Base-by-base conservation (phyloP, 2,113 vertebrate genomes). In the Chitala chitala region DNA sequence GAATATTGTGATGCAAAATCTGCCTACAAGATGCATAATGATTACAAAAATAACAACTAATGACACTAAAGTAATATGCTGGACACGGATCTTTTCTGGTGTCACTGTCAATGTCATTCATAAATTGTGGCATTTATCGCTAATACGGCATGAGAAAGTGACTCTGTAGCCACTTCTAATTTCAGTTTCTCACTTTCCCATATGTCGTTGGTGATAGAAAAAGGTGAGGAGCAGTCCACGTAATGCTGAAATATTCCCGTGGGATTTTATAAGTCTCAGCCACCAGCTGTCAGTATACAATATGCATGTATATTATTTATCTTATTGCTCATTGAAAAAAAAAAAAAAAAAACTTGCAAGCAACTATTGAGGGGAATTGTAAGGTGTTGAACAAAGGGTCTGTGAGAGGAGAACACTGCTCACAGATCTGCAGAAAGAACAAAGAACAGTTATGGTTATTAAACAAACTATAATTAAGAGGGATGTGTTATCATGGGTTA, bases 401-500 rank as follows among this genome's bases (percentile, higher is more conserved):
- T 63, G 3, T 63, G 59, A n/a, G n/a, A 51, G 20, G 48, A 20
- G 48, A 20, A 15, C 48, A 51, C 64, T 46, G 64, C 64, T 22
- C 64, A 46, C 40, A 20, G 46, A 66, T 36, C 63, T 44, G 40
- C 24, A 22, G 31, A 44, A 44, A 44, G 63, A 66, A 68, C 64
- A 26, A 13, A 48, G 64, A 46, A 26, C 40, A 26, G 42, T n/a
- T 68, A 15, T n/a, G 38, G 40, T 63, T 29, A 63, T 63, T 63
- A 29, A 63, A 63, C 38, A 33, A 63, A 42, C 69, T 76, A 55
- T 65, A 58, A 36, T 72, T 61, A 76, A 71, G 69, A 64, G 36
- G 31, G 56, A 20, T 46, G n/a, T 48, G 46, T 58, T 33, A 53
- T 46, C 33, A 15, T 44, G 42, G 42, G 40, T 46, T 71, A 15